Conservation (phyloP, 1,140 invertebrate genomes). For the Cheumatopsyche charites region DNA sequence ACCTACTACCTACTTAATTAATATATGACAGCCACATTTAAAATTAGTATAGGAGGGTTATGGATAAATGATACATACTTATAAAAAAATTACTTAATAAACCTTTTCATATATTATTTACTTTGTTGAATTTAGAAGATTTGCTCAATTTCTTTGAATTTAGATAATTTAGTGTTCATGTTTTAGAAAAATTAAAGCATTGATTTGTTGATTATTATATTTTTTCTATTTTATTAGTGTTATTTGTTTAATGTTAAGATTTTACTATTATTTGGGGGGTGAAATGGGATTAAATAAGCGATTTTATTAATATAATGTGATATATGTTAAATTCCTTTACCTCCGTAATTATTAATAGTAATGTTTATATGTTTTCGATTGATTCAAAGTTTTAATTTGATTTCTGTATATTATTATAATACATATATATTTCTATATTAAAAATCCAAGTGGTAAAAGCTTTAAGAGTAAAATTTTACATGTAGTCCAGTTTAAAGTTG, state of each 20-base stretch:
- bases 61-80: slow-evolving; percentile 26
- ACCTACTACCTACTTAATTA: not conserved
- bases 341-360: slow-evolving; percentile 3
- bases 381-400: not conserved
- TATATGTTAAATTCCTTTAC: slow-evolving; percentile 15
- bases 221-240: slow-evolving; percentile 15
- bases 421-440: not conserved
- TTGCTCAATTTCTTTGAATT: slow-evolving; percentile 32
- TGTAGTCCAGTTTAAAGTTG: slow-evolving; percentile 32
- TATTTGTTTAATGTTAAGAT: not conserved
- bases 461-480: slow-evolving; percentile 43
- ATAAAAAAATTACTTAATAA: slow-evolving; percentile 7
- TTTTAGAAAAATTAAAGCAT: not conserved
- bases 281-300: not conserved
- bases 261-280: not conserved
- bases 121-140: slow-evolving; percentile 12
- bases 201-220: slow-evolving; percentile 1
- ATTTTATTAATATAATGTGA: not conserved
- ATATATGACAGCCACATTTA: not conserved
- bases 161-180: slow-evolving; percentile 18
- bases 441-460: slow-evolving; percentile 44
- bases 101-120: slow-evolving; percentile 7
- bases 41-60: not conserved
- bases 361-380: not conserved
- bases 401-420: not conserved